Percentiles rank a stretch among this genome's conserved stretches.
Conservation (phyloP, 2,888 invertebrate genomes). For the Keiferia lycopersicella region DNA sequence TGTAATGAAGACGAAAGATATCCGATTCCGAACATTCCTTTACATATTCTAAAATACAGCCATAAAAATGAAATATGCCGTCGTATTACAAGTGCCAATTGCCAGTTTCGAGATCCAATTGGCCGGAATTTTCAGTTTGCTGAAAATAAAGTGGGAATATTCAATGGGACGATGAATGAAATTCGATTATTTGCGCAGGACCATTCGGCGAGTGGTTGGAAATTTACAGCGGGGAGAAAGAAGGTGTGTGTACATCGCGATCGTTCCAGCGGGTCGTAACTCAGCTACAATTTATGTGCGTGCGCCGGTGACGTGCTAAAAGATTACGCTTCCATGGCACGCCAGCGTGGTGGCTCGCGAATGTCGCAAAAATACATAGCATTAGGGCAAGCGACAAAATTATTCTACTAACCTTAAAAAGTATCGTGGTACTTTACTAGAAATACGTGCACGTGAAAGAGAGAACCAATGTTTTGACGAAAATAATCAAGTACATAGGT, state of each 20-base stretch:
- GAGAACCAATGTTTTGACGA: too few relatives aligned
- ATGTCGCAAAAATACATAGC: conserved; percentile 9
- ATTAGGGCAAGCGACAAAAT: conserved; percentile 4
- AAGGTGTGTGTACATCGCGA: conserved; percentile 59
- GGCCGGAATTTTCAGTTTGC: conserved; percentile 40
- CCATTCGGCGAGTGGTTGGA: conserved; percentile 50
- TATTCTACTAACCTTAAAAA: conserved; percentile 20
- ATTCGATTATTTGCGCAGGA: conserved; percentile 56
- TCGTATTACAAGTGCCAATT: conserved; percentile 20
- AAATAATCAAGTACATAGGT: too few relatives aligned
- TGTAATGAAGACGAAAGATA: conserved; percentile 21
- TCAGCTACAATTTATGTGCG: conserved; percentile 75
- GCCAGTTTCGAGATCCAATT: conserved; percentile 11
- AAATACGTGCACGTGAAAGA: too few relatives aligned
- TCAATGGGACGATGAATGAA: conserved; percentile 52
- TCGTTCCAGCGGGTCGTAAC: conserved; percentile 63
- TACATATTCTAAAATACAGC: conserved; percentile 15
- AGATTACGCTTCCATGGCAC: conserved; percentile 58
- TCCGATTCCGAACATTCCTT: conserved; percentile 35
- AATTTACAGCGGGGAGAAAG: conserved; percentile 58
- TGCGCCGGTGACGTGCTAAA: conserved; percentile 75
- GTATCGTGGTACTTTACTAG: too few relatives aligned
- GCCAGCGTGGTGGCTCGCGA: conserved; percentile 33
- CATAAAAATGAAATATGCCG: conserved; percentile 18
- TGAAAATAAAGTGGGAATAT: conserved; percentile 52